phyloP scores from a whole-genome alignment of 2,797 vertebrate species.

The Pipistrellus pipistrellus region DNA sequence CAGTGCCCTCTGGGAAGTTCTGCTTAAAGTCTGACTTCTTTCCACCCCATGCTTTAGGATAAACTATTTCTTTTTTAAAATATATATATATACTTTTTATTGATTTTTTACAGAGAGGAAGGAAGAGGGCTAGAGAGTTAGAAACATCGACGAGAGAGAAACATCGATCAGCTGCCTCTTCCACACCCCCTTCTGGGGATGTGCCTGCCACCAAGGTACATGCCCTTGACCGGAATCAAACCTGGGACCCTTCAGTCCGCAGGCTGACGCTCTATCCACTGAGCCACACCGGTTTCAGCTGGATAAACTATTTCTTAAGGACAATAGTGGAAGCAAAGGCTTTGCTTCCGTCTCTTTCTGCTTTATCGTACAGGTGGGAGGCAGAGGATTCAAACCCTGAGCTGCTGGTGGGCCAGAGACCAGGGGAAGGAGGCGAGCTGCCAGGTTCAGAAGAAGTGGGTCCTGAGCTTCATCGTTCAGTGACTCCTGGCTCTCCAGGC shows the following conservation, averaged over 20 bases:
- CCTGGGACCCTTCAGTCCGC: no score
- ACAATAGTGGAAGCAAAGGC: background rate
- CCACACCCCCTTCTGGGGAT: no score
- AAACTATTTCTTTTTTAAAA: background rate
- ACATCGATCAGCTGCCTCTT: no score
- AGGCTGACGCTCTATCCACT: no score
- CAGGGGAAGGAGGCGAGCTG: background rate
- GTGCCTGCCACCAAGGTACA: no score
- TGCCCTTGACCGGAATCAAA: no score
- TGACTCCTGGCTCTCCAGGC: background rate
- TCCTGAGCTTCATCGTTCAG: background rate
- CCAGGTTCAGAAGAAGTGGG: background rate
- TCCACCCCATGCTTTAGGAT: background rate
- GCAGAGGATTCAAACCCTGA: background rate
- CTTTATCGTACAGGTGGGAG: background rate
- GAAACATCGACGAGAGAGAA: no score
- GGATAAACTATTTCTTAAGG: background rate
- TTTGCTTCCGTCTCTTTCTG: background rate
- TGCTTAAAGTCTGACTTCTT: slow-evolving; percentile 52
- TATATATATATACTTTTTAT: no score
- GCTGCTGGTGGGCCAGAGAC: background rate
- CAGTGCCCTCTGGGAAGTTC: slow-evolving; percentile 48
- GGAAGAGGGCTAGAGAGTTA: no score
- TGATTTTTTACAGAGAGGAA: no score
- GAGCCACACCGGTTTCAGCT: no score